A percentile compares a stretch with the other conserved stretches of the same genome.
Evolutionary conservation across 2,113 vertebrate species (phyloP).

Genomic region (Dasyurus viverrinus): DNA sequence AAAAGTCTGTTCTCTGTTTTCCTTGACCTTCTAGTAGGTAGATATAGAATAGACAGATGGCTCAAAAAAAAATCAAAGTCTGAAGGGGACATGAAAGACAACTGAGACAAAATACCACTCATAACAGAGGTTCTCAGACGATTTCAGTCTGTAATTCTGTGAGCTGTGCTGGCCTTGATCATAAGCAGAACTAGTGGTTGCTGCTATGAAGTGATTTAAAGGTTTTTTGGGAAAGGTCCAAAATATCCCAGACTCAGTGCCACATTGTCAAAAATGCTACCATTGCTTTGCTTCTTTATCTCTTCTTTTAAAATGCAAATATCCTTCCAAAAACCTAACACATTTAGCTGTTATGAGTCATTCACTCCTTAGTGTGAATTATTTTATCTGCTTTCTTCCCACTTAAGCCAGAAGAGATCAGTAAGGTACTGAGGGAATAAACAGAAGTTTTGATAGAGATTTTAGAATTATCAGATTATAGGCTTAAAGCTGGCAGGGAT

Average conservation of each 20-base stretch:
- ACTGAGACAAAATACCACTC: not conserved
- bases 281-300: not conserved
- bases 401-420: not conserved
- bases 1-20: not conserved
- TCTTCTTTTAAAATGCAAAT: not conserved
- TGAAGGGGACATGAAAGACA: not conserved
- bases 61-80: not conserved
- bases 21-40: not conserved
- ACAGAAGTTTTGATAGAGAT: not conserved
- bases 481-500: not conserved
- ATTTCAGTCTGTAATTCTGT: not conserved
- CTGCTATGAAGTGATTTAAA: not conserved
- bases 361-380: not conserved
- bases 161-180: not conserved
- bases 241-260: not conserved
- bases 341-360: not conserved
- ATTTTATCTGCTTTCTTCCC: not conserved
- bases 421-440: not conserved
- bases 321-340: not conserved
- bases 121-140: not conserved
- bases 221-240: not conserved
- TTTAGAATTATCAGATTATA: not conserved
- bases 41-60: not conserved
- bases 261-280: not conserved
- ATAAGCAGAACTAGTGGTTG: not conserved